Evolutionary conservation across 2,113 vertebrate species (phyloP), one percentile per base, ranked within the genome.

Genomic region (Mesoclemmys tuberculata): DNA sequence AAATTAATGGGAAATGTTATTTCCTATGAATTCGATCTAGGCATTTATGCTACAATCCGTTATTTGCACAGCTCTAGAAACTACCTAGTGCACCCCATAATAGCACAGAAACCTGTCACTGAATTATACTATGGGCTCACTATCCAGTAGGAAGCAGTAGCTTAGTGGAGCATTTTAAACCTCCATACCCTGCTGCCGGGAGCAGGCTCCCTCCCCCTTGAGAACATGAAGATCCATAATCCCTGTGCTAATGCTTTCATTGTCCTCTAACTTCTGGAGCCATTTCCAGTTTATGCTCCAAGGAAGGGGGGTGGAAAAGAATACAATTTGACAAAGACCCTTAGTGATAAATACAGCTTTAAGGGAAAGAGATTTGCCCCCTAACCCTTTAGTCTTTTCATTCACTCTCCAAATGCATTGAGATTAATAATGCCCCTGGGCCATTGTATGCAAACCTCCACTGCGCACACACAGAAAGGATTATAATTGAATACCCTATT

Each of bases 401-500:
- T 97, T 98, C 94, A 84, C 93, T 98, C 87, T 97, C 94, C 95
- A 97, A 98, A 98, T 97, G 96, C 97, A 97, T 84, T 92, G 89
- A 95, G 97, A 97, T 97, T 98, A 98, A 97, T 95, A 96, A 97
- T 93, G 97, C 97, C 98, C 95, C 96, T 96, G 97, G 98, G 97
- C 96, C 93, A 96, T 94, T 98, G 96, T 97, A 97, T 97, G 97
- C 96, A 98, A 97, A 98, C 96, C 96, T 98, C 95, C 84, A 94
- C 96, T 96, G 94, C 96, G 96, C 97, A 96, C 6, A 10, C 87
- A 95, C 97, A 97, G 92, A 97, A 98, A 97, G 96, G 97, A 97
- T 97, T 98, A 98, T 98, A 98, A 97, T 94, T 96, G 98, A 98
- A 98, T 98, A 96, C 95, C 91, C 95, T 97, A 96, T 98, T 98